Conservation (phyloP, 1,140 invertebrate genomes). For the Rhopalosiphum maidis region DNA sequence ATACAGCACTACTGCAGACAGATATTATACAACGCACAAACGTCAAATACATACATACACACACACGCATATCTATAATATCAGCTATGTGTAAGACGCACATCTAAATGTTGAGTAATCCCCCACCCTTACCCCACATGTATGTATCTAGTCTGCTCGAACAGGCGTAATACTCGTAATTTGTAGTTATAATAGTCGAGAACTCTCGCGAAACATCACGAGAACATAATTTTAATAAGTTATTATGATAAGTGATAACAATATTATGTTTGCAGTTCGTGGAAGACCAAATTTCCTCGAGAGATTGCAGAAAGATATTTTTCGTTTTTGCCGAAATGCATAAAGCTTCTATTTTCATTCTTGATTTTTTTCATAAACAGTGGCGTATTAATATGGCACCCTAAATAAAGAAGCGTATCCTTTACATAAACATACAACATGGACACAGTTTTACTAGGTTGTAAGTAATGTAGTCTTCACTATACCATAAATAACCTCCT, state of each 20-base stretch:
- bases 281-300: background rate
- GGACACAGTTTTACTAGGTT: too few relatives aligned
- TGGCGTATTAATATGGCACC: too few relatives aligned
- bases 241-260: background rate
- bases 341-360: background rate
- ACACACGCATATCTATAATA: background rate
- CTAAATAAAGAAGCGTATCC: too few relatives aligned
- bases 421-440: too few relatives aligned
- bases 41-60: too few relatives aligned
- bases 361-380: too few relatives aligned
- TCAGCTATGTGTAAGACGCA: background rate
- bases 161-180: background rate
- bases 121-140: too few relatives aligned
- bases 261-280: background rate
- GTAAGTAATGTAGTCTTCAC: too few relatives aligned
- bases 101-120: background rate
- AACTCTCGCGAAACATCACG: background rate
- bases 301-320: too few relatives aligned
- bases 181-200: background rate
- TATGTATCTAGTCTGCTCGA: background rate
- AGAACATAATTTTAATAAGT: background rate
- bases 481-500: too few relatives aligned
- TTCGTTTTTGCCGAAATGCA: too few relatives aligned
- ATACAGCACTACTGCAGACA: background rate
- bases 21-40: background rate